Conservation (phyloP, 2,888 invertebrate genomes). For the Cryptocephalus primarius region DNA sequence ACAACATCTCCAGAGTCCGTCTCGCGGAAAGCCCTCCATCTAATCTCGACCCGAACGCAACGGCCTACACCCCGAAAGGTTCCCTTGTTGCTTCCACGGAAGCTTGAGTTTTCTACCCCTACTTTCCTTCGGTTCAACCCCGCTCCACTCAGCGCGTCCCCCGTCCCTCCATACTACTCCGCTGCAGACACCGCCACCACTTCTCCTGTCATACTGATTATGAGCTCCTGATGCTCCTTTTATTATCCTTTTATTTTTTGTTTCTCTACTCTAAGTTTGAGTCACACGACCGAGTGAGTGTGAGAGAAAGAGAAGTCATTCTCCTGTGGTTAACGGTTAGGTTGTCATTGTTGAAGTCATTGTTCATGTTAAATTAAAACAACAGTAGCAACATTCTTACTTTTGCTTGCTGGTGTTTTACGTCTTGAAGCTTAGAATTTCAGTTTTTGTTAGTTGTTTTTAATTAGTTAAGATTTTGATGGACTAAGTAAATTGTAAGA, state of each 20-base stretch:
- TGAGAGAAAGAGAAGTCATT: too few relatives aligned
- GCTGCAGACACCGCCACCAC: background rate
- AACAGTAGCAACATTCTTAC: too few relatives aligned
- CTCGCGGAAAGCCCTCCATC: constrained; percentile 38
- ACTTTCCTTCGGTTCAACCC: constrained; percentile 2
- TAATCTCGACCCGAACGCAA: constrained; percentile 78
- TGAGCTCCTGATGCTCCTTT: background rate
- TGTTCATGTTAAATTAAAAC: too few relatives aligned
- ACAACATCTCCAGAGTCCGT: constrained; percentile 47
- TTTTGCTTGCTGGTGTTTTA: too few relatives aligned
- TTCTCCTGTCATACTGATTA: background rate
- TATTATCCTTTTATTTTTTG: background rate
- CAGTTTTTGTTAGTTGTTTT: too few relatives aligned
- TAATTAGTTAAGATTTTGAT: too few relatives aligned
- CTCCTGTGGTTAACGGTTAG: too few relatives aligned
- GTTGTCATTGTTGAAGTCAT: too few relatives aligned
- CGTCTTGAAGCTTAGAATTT: too few relatives aligned
- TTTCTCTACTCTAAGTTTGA: too few relatives aligned
- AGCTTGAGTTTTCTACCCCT: constrained; percentile 30
- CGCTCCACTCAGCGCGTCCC: constrained; percentile 3
- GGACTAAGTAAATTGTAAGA: too few relatives aligned
- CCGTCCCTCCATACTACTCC: constrained; percentile 1
- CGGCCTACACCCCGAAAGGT: constrained; percentile 79
- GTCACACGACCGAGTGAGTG: too few relatives aligned
- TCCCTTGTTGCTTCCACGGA: constrained; percentile 49